phyloP scores from a whole-genome alignment of 1,140 invertebrate genomes.

The Zaprionus ornatus region DNA sequence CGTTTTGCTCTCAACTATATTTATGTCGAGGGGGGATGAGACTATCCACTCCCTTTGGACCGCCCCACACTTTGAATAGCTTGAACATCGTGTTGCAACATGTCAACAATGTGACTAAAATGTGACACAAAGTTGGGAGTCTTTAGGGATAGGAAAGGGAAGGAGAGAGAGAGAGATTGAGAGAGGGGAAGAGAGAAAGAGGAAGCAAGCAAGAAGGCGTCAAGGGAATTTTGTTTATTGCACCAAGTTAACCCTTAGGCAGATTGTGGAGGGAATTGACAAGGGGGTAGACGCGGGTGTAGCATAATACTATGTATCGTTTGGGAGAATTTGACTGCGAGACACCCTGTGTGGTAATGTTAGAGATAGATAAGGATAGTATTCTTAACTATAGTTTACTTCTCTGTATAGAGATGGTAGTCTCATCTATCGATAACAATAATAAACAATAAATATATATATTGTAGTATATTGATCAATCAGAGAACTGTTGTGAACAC shows the following conservation, averaged over 20 bases:
- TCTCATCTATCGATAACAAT: too few species aligned
- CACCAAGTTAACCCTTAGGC: constrained; percentile 3
- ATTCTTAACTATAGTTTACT: too few species aligned
- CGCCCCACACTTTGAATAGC: neutral
- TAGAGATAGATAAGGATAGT: too few species aligned
- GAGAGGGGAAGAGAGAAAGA: neutral
- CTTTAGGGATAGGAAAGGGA: neutral
- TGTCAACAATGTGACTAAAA: constrained; percentile 24
- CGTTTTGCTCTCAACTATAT: neutral
- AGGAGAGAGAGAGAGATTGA: neutral
- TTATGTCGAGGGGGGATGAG: neutral
- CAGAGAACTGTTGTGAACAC: too few species aligned
- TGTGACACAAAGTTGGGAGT: neutral
- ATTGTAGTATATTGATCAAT: too few species aligned
- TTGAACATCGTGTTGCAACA: constrained; percentile 3
- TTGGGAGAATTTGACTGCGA: neutral
- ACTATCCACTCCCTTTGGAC: neutral
- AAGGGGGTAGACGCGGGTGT: neutral
- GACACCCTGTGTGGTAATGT: neutral
- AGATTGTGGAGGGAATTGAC: neutral
- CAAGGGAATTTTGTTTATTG: constrained; percentile 2
- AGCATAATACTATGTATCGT: neutral
- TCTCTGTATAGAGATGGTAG: too few species aligned
- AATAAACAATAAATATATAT: too few species aligned
- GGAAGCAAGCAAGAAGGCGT: neutral